Evolutionary conservation across 1,140 invertebrate genomes (phyloP).

Genomic region (Eumaeus atala): DNA sequence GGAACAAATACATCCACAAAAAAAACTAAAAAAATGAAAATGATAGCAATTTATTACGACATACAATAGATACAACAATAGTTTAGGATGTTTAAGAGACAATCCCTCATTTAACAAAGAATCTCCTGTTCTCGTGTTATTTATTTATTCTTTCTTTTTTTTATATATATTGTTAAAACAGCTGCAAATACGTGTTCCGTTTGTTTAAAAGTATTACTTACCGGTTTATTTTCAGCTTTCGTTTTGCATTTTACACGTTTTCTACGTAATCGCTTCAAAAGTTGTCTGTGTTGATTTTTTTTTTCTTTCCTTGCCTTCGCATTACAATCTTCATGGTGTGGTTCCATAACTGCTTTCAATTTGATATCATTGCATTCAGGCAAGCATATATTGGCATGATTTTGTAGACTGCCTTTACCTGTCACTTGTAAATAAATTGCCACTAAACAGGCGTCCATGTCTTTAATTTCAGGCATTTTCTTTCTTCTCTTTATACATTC

Average conservation of each 20-base stretch:
- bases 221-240: conserved; percentile 32
- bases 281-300: conserved; percentile 74
- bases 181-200: no score
- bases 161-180: no score
- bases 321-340: conserved; percentile 75
- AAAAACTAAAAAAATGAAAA: not conserved
- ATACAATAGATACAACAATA: no score
- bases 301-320: conserved; percentile 74
- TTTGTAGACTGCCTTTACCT: conserved; percentile 42
- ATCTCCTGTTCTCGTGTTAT: no score
- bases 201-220: conserved; percentile 27
- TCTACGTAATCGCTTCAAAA: conserved; percentile 77
- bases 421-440: conserved; percentile 43
- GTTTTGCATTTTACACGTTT: conserved; percentile 74
- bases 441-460: conserved; percentile 41
- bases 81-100: no score
- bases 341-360: conserved; percentile 71
- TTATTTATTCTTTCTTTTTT: no score
- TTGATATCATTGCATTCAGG: conserved; percentile 75
- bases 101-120: no score
- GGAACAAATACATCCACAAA: conserved; percentile 14
- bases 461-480: conserved; percentile 31
- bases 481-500: conserved; percentile 33
- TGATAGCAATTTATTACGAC: not conserved
- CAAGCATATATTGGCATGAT: conserved; percentile 79